Evolutionary conservation across 2,797 vertebrate genomes (phyloP).

Genomic region (Lophotriccus pileatus): DNA sequence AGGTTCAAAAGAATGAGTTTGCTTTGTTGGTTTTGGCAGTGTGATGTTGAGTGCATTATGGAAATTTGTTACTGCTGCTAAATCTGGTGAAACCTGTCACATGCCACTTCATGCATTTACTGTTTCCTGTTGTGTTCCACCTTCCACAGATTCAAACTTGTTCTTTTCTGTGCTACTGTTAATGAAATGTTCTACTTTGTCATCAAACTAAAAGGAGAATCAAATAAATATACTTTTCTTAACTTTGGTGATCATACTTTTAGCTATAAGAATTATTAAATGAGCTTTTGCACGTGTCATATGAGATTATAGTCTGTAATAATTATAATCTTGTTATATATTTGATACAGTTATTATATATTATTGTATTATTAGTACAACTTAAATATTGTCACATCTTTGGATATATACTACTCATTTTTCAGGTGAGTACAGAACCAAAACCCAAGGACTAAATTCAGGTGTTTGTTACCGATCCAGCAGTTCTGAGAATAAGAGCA

Average conservation of each 20-base stretch:
- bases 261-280: background rate
- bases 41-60: background rate
- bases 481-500: background rate
- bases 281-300: background rate
- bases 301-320: background rate
- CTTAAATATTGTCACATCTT: background rate
- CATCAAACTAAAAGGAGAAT: background rate
- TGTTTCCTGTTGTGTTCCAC: background rate
- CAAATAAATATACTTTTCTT: conserved; percentile 54
- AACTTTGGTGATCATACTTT: background rate
- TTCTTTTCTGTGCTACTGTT: background rate
- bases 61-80: background rate
- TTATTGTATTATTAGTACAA: background rate
- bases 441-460: background rate
- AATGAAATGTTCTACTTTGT: background rate
- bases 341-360: background rate
- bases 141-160: background rate
- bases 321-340: background rate
- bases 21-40: background rate
- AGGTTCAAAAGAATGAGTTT: background rate
- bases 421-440: background rate
- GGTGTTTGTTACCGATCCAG: background rate
- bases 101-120: background rate
- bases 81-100: background rate
- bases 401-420: background rate